Conservation (phyloP, 1,140 invertebrate genomes). For the Apis cerana region DNA sequence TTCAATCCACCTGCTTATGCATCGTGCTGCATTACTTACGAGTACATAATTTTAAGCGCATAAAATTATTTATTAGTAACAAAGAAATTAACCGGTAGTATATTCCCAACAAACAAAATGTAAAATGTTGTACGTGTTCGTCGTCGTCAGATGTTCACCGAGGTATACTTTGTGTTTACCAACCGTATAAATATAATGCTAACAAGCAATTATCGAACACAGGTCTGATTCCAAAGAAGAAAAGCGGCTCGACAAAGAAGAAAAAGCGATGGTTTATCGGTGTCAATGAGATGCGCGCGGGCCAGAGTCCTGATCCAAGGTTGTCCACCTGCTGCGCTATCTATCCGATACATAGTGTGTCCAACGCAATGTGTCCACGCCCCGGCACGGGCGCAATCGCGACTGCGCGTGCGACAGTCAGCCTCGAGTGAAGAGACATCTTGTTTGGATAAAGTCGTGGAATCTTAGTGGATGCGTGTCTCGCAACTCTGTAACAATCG, state of each 20-base stretch:
- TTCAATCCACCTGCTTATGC: too few species aligned
- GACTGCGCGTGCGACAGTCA: not conserved
- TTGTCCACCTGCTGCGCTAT: constrained; percentile 66
- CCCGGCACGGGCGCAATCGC: constrained; percentile 11
- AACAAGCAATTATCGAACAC: not conserved
- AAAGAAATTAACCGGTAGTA: too few species aligned
- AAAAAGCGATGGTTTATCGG: constrained; percentile 55
- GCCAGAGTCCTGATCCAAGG: constrained; percentile 65
- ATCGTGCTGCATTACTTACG: too few species aligned
- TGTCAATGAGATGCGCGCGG: constrained; percentile 69
- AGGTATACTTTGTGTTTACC: too few species aligned
- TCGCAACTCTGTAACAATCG: not conserved
- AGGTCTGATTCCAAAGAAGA: not conserved
- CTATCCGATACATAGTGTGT: constrained; percentile 34
- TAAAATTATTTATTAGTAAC: too few species aligned
- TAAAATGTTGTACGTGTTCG: too few species aligned
- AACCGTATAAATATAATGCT: too few species aligned
- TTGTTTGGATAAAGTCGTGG: constrained; percentile 12
- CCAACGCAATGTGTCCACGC: constrained; percentile 22
- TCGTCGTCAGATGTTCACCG: too few species aligned
- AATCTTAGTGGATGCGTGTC: constrained; percentile 35
- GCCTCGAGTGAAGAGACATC: constrained; percentile 37
- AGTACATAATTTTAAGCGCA: too few species aligned
- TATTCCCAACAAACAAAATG: too few species aligned
- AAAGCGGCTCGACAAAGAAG: not conserved